Conservation (phyloP, 2,113 vertebrate species). For the Fregetta grallaria region DNA sequence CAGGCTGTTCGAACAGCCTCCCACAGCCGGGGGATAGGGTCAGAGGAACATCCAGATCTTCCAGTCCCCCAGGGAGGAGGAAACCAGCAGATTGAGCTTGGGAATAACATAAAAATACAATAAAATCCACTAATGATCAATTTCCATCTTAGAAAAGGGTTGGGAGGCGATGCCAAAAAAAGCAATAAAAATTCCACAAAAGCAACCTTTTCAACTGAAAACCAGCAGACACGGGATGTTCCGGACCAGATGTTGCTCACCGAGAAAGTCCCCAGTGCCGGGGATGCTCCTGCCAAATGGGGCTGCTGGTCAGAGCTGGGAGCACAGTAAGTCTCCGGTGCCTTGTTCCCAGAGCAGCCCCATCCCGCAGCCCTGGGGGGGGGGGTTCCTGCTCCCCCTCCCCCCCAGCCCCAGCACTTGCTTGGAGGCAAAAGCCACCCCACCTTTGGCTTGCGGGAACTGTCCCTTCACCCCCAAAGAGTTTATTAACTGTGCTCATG, state of each 20-base stretch:
- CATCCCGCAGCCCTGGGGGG: rapidly evolving
- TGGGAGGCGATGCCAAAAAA: background rate
- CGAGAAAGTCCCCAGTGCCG: background rate
- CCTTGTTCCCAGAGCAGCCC: background rate
- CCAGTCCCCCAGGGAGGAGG: background rate
- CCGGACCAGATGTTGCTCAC: constrained; percentile 14
- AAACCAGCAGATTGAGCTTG: background rate
- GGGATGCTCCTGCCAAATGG: background rate
- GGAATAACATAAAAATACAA: constrained; percentile 24
- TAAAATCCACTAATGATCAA: constrained; percentile 25
- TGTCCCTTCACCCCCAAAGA: background rate
- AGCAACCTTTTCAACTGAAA: constrained; percentile 38
- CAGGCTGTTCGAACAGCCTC: background rate
- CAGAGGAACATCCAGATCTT: background rate
- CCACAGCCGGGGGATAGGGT: background rate
- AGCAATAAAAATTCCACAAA: constrained; percentile 63
- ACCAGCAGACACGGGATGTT: background rate
- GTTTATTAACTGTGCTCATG: background rate
- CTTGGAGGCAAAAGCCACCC: background rate
- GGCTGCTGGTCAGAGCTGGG: rapidly evolving
- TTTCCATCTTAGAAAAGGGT: constrained; percentile 13
- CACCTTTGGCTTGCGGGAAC: background rate
- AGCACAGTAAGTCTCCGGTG: background rate
- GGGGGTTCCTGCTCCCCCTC: background rate
- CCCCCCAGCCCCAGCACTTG: background rate